Conservation (phyloP, 1,140 invertebrate species). For the Aradophagus sp. region DNA sequence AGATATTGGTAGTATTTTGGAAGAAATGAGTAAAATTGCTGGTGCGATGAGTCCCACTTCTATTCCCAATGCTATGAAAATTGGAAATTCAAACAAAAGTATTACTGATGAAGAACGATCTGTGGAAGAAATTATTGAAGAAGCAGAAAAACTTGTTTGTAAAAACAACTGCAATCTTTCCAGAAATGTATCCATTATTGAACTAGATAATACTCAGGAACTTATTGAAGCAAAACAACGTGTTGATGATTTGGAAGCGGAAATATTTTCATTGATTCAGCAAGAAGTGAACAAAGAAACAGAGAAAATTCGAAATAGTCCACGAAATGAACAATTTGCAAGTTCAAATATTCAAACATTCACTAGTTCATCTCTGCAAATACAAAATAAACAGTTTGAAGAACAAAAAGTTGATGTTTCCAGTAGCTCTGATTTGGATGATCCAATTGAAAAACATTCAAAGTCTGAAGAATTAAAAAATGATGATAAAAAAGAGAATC, state of each 20-base stretch:
- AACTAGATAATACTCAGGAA: too few species aligned
- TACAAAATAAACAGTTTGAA: slow-evolving; percentile 66
- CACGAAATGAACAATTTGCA: slow-evolving; percentile 60
- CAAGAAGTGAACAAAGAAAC: slow-evolving; percentile 67
- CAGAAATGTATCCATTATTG: too few species aligned
- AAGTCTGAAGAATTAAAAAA: slow-evolving; percentile 64
- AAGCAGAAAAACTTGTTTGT: slow-evolving; percentile 70
- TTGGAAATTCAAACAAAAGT: slow-evolving; percentile 57
- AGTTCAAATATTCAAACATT: too few species aligned
- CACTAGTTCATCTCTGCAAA: slow-evolving; percentile 61
- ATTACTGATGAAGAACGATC: slow-evolving; percentile 67
- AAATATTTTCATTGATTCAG: slow-evolving; percentile 71
- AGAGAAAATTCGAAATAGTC: slow-evolving; percentile 64
- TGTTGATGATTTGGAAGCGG: slow-evolving; percentile 65
- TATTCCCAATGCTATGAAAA: slow-evolving; percentile 57
- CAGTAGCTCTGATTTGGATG: slow-evolving; percentile 70
- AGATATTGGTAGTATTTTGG: slow-evolving; percentile 71
- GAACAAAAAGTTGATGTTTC: slow-evolving; percentile 69
- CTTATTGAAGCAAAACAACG: slow-evolving; percentile 48
- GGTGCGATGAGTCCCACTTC: slow-evolving; percentile 67
- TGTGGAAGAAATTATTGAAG: slow-evolving; percentile 69
- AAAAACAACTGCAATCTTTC: slow-evolving; percentile 61
- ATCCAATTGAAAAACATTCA: slow-evolving; percentile 71
- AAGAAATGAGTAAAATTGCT: slow-evolving; percentile 72
- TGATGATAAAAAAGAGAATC: slow-evolving; percentile 63